A percentile compares a stretch with the other conserved stretches of the same genome.
Evolutionary conservation across 2,113 vertebrate species (phyloP).

Genomic region (Hippotragus niger): DNA sequence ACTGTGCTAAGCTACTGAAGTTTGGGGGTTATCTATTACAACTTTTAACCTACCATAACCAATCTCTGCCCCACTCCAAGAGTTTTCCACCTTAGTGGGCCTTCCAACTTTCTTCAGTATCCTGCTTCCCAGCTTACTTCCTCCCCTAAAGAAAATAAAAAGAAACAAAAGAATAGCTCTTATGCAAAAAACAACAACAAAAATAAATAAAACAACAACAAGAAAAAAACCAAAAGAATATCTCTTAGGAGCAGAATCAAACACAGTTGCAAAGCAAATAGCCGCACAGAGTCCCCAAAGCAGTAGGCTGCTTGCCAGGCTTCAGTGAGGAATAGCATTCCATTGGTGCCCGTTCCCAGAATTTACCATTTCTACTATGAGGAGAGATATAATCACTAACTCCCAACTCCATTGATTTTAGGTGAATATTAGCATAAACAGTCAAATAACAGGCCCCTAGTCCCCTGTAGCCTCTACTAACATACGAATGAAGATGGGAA

Average conservation of each 20-base stretch:
- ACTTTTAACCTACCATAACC: background rate
- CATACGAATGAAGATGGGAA: background rate
- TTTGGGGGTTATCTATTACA: background rate
- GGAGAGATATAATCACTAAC: background rate
- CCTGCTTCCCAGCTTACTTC: slow-evolving; percentile 48
- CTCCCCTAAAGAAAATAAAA: slow-evolving; percentile 24
- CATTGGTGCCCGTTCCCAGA: background rate
- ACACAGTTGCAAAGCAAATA: slow-evolving; percentile 42
- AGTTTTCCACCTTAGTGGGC: background rate
- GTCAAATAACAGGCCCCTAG: background rate
- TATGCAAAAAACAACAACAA: background rate
- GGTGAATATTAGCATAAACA: slow-evolving; percentile 8
- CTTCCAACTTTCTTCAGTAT: slow-evolving; percentile 37
- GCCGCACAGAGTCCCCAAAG: background rate
- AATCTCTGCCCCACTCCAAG: background rate
- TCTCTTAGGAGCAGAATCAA: slow-evolving; percentile 36
- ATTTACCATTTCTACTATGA: background rate
- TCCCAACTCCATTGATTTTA: slow-evolving; percentile 19
- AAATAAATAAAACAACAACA: background rate
- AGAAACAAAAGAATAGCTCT: background rate
- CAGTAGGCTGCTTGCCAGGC: background rate
- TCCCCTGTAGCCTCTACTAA: background rate
- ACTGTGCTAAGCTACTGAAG: background rate
- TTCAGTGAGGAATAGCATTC: background rate
- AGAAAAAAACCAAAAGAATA: background rate